These are phyloP conservation scores for Cosmia pyralina DNA, from an alignment of 2,888 invertebrate species.

Conservation along the genomic window DNA sequence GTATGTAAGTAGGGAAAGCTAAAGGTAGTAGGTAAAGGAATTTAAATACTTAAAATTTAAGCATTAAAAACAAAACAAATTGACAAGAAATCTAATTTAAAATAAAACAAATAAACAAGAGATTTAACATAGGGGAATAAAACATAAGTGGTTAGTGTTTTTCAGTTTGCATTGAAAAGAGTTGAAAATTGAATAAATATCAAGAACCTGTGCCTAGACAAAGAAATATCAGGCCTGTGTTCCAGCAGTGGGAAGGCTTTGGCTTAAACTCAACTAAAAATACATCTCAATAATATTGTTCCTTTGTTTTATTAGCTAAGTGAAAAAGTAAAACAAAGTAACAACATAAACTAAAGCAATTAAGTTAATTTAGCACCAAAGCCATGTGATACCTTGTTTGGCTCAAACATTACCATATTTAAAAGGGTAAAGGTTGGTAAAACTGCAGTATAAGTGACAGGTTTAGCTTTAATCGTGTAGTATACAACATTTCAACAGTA, in stretches of 20 bases:
- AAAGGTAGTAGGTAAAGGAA: too few relatives aligned
- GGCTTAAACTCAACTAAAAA: neutral
- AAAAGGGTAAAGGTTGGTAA: constrained; percentile 13
- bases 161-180: too few relatives aligned
- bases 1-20: too few relatives aligned
- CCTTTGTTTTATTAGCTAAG: neutral
- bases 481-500: constrained; percentile 1
- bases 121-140: too few relatives aligned
- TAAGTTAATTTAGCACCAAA: constrained; percentile 28
- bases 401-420: constrained; percentile 9
- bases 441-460: constrained; percentile 8
- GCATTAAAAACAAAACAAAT: too few relatives aligned
- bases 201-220: too few relatives aligned
- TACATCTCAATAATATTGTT: neutral
- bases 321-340: constrained; percentile 9
- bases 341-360: constrained; percentile 8
- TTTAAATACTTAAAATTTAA: too few relatives aligned
- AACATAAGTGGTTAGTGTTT: too few relatives aligned
- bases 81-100: too few relatives aligned
- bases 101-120: too few relatives aligned
- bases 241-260: neutral
- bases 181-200: too few relatives aligned
- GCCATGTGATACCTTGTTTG: constrained; percentile 17
- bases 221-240: neutral
- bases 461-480: neutral